phyloP scores from a whole-genome alignment of 37 sponge, comb jelly and placozoan genomes.

The Bolinopsis microptera region DNA sequence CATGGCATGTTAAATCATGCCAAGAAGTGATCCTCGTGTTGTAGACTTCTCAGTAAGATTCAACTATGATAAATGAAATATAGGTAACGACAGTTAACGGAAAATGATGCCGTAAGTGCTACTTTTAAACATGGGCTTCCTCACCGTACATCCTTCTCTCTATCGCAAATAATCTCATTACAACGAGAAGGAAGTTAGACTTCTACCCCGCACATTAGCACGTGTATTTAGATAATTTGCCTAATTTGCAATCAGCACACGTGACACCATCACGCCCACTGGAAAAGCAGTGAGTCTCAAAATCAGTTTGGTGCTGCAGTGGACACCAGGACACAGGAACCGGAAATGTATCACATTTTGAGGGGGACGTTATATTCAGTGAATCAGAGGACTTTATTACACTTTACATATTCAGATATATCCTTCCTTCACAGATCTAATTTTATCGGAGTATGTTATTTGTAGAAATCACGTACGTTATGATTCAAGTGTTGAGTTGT shows the following conservation, averaged over 20 bases:
- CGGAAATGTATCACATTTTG: no score
- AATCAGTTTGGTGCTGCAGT: no score
- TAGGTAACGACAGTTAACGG: not conserved
- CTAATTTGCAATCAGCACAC: not conserved
- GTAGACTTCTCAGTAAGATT: not conserved
- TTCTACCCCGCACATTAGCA: not conserved
- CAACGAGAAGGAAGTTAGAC: not conserved
- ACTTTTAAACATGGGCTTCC: not conserved
- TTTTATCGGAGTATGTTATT: no score
- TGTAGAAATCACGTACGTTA: no score
- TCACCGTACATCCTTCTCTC: not conserved
- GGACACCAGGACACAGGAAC: no score
- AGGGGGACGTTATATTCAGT: no score
- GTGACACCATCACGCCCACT: no score
- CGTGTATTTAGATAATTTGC: not conserved
- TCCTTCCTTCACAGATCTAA: not conserved
- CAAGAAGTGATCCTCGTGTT: not conserved
- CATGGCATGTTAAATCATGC: not conserved
- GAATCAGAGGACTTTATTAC: no score
- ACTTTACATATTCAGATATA: no score
- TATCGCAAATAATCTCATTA: not conserved
- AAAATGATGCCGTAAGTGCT: not conserved
- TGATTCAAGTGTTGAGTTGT: no score
- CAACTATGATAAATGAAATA: not conserved
- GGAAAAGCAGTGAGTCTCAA: not conserved